Conservation (phyloP, 2,888 invertebrate species). For the Allygus modestus region DNA sequence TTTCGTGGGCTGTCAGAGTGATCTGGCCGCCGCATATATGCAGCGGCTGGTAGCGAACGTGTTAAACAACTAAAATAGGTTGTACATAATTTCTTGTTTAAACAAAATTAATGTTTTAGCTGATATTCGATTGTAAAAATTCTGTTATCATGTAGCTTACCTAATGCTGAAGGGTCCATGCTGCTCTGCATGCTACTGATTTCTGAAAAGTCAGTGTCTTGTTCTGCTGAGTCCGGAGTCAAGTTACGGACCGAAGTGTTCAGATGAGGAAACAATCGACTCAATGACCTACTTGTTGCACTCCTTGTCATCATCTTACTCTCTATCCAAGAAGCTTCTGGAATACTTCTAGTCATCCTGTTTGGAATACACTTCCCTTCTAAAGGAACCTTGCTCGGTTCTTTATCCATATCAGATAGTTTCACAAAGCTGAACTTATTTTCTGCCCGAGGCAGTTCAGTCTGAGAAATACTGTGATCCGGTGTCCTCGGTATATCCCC, state of each 20-base stretch:
- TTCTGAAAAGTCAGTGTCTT: slow-evolving; percentile 73
- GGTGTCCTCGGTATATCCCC: slow-evolving; percentile 59
- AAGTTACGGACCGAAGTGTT: slow-evolving; percentile 66
- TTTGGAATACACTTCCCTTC: slow-evolving; percentile 61
- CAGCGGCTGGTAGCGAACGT: too few relatives aligned
- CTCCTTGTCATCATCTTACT: slow-evolving; percentile 77
- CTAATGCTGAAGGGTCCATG: slow-evolving; percentile 75
- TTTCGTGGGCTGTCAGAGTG: too few relatives aligned
- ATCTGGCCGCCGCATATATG: too few relatives aligned
- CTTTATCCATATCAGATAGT: slow-evolving; percentile 87
- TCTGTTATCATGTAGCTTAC: too few relatives aligned
- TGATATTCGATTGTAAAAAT: too few relatives aligned
- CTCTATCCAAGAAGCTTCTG: slow-evolving; percentile 83
- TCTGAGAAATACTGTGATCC: slow-evolving; percentile 63
- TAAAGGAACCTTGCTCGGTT: slow-evolving; percentile 65
- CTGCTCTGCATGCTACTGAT: slow-evolving; percentile 77
- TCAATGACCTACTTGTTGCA: slow-evolving; percentile 73
- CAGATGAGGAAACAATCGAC: slow-evolving; percentile 79
- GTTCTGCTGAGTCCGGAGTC: slow-evolving; percentile 65
- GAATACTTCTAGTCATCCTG: slow-evolving; percentile 83
- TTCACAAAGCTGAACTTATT: slow-evolving; percentile 79
- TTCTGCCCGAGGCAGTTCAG: slow-evolving; percentile 52
- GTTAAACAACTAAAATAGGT: too few relatives aligned
- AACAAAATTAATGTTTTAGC: too few relatives aligned
- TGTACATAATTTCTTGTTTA: too few relatives aligned